A percentile compares a stretch with the other conserved stretches of the same genome.
Conservation (phyloP, 2,797 vertebrate genomes). For the Chrysocyon brachyurus region DNA sequence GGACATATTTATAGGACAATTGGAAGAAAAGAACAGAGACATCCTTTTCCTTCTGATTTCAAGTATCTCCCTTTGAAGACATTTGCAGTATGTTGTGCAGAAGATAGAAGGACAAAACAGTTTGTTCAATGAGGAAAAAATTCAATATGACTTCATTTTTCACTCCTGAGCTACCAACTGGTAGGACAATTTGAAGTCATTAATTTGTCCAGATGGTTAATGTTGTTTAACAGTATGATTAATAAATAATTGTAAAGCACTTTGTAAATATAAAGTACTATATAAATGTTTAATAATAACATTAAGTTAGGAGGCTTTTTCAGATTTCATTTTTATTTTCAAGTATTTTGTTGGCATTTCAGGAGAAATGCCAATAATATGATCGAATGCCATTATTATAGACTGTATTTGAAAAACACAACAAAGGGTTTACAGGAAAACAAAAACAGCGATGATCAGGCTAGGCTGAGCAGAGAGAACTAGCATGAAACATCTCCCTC, state of each 20-base stretch:
- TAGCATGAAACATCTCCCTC: not conserved
- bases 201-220: constrained; percentile 76
- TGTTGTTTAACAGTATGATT: constrained; percentile 76
- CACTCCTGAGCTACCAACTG: constrained; percentile 66
- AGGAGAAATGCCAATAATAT: constrained; percentile 68
- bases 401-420: constrained; percentile 53
- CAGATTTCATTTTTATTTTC: constrained; percentile 67
- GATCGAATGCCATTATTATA: constrained; percentile 44
- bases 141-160: constrained; percentile 54
- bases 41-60: not conserved
- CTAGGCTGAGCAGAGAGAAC: not conserved
- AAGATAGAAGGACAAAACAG: not conserved
- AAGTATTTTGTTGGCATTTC: constrained; percentile 66
- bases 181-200: constrained; percentile 73
- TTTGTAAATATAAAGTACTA: constrained; percentile 77
- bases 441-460: not conserved
- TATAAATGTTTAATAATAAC: constrained; percentile 76
- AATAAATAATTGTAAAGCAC: constrained; percentile 76
- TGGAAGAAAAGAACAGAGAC: not conserved
- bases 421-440: constrained; percentile 33
- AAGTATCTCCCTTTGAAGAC: not conserved
- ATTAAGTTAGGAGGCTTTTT: constrained; percentile 66
- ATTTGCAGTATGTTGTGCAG: not conserved
- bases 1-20: not conserved
- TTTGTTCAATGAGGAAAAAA: constrained; percentile 60